These are phyloP conservation scores for Sorex fumeus DNA, from an alignment of 2,113 vertebrate genomes.

Conservation along the genomic window DNA sequence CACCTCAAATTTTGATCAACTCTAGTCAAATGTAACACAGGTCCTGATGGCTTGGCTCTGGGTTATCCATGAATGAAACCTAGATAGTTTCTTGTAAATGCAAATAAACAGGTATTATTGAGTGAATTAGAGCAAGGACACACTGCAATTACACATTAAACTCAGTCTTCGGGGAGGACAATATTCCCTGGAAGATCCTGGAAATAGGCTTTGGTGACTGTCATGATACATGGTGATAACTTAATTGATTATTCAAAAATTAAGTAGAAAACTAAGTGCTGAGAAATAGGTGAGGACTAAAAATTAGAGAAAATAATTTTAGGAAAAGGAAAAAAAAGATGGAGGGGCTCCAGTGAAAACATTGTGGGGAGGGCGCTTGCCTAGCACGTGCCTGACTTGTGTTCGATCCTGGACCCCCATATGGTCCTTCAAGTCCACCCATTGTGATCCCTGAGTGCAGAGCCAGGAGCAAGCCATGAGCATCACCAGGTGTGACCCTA, in stretches of 20 bases:
- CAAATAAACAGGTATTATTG: neutral
- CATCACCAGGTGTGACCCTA: too few species aligned
- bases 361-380: too few species aligned
- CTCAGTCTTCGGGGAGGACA: neutral
- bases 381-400: too few species aligned
- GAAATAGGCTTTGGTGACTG: constrained; percentile 1
- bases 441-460: too few species aligned
- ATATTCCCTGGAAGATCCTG: neutral
- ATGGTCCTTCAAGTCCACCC: too few species aligned
- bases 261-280: neutral
- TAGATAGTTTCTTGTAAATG: neutral
- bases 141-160: neutral
- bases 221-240: neutral
- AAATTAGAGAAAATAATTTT: constrained; percentile 39
- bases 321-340: neutral
- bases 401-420: too few species aligned
- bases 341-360: too few species aligned
- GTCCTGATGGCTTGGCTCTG: neutral
- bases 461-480: too few species aligned
- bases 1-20: neutral
- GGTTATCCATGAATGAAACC: neutral
- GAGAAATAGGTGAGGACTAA: neutral
- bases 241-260: neutral
- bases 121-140: neutral
- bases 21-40: neutral